These are phyloP conservation scores for Nematolebias whitei DNA, from an alignment of 2,113 vertebrate genomes.

Conservation along the genomic window DNA sequence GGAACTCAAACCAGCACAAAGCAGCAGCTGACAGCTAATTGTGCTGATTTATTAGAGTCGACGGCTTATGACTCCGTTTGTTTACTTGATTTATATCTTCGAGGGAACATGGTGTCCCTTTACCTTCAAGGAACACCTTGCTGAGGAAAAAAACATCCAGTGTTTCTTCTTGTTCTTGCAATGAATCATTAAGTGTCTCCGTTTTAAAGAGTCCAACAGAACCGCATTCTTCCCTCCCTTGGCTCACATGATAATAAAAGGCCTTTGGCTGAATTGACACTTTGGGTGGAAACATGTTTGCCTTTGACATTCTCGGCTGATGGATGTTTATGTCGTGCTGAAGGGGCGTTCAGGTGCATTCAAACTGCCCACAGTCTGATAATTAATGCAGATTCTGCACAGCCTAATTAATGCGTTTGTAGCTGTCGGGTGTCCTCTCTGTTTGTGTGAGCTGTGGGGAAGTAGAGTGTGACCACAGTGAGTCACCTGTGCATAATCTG, in stretches of 20 bases:
- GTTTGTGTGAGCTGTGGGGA: slow-evolving; percentile 19
- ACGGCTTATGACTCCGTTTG: no score
- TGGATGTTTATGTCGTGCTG: slow-evolving; percentile 11
- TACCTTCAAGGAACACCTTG: no score
- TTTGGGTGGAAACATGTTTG: slow-evolving; percentile 46
- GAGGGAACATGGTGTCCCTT: not conserved
- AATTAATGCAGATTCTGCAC: not conserved
- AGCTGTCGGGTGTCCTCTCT: not conserved
- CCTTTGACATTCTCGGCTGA: slow-evolving; percentile 38
- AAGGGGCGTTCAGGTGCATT: not conserved
- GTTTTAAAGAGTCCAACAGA: no score
- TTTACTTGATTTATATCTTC: not conserved
- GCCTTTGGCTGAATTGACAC: slow-evolving; percentile 25
- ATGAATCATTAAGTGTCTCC: no score
- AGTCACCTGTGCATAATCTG: slow-evolving; percentile 26
- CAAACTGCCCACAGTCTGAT: not conserved
- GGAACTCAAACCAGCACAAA: no score
- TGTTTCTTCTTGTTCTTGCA: not conserved
- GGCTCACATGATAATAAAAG: slow-evolving; percentile 41
- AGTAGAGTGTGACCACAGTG: slow-evolving; percentile 37
- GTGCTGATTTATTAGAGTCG: no score
- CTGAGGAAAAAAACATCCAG: not conserved
- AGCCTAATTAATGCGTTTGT: not conserved
- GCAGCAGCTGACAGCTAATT: no score
- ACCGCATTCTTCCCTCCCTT: slow-evolving; percentile 27